phyloP scores from a whole-genome alignment of 2,113 vertebrate genomes.

The Candoia aspera region DNA sequence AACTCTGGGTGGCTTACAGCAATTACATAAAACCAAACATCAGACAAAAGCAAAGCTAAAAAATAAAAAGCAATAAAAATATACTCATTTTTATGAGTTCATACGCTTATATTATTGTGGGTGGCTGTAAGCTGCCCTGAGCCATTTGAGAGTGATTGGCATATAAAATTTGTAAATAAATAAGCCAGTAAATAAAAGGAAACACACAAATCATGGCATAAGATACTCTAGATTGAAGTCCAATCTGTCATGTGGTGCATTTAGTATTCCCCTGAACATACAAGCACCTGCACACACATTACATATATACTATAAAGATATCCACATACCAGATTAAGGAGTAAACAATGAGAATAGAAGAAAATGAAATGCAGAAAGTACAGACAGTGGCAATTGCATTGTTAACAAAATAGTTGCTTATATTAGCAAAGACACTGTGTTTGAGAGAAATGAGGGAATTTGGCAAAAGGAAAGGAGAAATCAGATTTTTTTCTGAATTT shows the following conservation, averaged over 20 bases:
- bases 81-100: not conserved
- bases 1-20: not conserved
- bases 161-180: not conserved
- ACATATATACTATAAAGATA: not conserved
- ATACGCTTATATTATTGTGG: not conserved
- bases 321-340: not conserved
- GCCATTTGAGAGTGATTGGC: not conserved
- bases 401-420: not conserved
- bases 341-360: not conserved
- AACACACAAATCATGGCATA: not conserved
- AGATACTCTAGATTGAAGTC: not conserved
- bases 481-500: not conserved
- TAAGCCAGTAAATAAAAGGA: not conserved
- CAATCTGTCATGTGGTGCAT: not conserved
- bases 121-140: not conserved
- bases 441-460: not conserved
- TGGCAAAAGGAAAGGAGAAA: not conserved
- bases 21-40: not conserved
- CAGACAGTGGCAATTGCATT: not conserved
- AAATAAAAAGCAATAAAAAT: not conserved
- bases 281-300: not conserved
- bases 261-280: not conserved
- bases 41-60: not conserved
- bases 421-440: not conserved
- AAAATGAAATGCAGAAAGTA: not conserved